Base-by-base conservation (phyloP, 2,797 vertebrate genomes). In the Danio kyathit region DNA sequence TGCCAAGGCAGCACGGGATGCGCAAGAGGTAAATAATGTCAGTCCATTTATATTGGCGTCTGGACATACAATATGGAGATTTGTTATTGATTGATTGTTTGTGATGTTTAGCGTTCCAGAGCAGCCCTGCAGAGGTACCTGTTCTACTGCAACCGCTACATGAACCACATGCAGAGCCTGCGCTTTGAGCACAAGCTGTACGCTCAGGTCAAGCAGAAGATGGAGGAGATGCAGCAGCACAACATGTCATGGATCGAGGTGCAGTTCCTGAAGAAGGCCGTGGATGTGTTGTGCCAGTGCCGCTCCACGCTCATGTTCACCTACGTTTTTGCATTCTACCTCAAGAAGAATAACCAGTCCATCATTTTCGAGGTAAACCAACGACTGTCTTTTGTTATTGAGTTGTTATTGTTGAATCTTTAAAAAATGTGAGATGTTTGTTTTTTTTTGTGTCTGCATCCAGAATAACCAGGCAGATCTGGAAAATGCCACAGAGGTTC, bases 331-430 rank as follows among this genome's bases (percentile, higher is more conserved):
- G 98, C 98, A 93, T 99, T 99, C 98, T 99, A 99, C 98, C 98
- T 99, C 98, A 99, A 98, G 95, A 99, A 99, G 97, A 99, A 99
- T 96, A 99, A 99, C 95, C 98, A 99, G 95, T 99, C 98, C 93
- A 99, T 99, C 94, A 99, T 99, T 93, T 99, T 99, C 92, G 98
- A 99, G 98, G 98, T 99, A 41, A 63, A 63, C 16, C 29, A 29
- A 29, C 29, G 1, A 29, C 29, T 29, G 29, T 29, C 29, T 29
- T 29, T 29, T 29, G 29, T 29, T 29, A n/a, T n/a, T n/a, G n/a
- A n/a, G n/a, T n/a, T n/a, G n/a, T 29, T 29, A 3, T 29, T 29
- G 29, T 29, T 29, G 29, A 29, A 29, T 29, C 29, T 29, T 29
- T 29, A 29, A 29, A 29, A 29, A 29, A 29, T 29, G 29, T 3